Evolutionary conservation across 2,113 vertebrate species (phyloP).

Genomic region (Saguinus midas): DNA sequence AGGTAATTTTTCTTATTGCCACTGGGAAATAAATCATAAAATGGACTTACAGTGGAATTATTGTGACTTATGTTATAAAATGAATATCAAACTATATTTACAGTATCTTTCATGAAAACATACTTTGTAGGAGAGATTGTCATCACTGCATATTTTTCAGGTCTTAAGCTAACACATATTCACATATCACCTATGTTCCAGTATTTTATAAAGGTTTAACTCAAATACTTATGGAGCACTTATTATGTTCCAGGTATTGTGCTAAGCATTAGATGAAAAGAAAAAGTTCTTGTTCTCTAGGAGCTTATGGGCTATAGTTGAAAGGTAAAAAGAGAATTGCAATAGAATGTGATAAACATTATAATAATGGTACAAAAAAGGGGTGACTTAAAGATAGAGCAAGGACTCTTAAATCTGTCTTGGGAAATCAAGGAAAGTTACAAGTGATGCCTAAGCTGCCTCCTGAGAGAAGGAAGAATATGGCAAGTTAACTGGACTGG

Average conservation of each 20-base stretch:
- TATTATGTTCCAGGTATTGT: not conserved
- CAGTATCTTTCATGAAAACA: not conserved
- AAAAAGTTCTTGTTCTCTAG: conserved; percentile 16
- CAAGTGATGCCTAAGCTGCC: not conserved
- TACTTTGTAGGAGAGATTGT: not conserved
- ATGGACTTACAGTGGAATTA: not conserved
- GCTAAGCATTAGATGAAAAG: not conserved
- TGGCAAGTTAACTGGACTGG: not conserved
- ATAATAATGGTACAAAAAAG: not conserved
- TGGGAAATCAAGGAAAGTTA: conserved; percentile 29
- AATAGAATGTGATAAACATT: conserved; percentile 24
- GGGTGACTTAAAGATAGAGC: not conserved
- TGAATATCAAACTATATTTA: conserved; percentile 16
- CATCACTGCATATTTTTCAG: not conserved
- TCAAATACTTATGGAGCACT: not conserved
- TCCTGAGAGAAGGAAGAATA: not conserved
- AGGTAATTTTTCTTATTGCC: not conserved
- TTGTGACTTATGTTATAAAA: not conserved
- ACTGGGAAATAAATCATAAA: not conserved
- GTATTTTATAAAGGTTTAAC: conserved; percentile 15
- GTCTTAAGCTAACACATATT: conserved; percentile 5
- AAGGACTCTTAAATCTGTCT: not conserved
- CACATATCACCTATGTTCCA: not conserved
- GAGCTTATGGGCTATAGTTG: not conserved
- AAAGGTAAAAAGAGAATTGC: conserved; percentile 26